These are phyloP conservation scores for Sinonovacula constricta DNA, from an alignment of 1,140 invertebrate genomes.

Conservation along the genomic window DNA sequence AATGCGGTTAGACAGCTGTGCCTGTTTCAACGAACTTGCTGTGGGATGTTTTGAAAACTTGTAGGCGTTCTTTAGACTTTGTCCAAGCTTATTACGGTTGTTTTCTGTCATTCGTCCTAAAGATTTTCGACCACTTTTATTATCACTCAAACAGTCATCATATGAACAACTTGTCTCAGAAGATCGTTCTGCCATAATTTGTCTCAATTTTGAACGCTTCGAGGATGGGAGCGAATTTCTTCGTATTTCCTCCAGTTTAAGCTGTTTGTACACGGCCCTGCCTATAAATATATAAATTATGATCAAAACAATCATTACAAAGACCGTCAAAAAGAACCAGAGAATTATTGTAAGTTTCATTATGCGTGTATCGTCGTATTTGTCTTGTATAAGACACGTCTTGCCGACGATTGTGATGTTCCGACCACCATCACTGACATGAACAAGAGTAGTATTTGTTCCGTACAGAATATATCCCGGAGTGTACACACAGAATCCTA, in stretches of 20 bases:
- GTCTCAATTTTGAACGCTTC: neutral
- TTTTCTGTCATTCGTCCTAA: constrained; percentile 31
- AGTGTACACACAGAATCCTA: constrained; percentile 24
- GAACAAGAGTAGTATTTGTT: constrained; percentile 16
- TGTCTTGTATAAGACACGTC: constrained; percentile 26
- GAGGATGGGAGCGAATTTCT: constrained; percentile 14
- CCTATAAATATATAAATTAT: constrained; percentile 22
- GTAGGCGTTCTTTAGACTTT: constrained; percentile 18
- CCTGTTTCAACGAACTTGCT: constrained; percentile 8
- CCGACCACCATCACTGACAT: neutral
- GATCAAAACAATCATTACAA: constrained; percentile 20
- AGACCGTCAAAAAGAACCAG: constrained; percentile 29
- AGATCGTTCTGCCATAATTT: constrained; percentile 1
- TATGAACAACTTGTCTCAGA: constrained; percentile 41
- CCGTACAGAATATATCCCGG: constrained; percentile 37
- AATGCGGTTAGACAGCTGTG: constrained; percentile 11
- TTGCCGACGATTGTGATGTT: neutral
- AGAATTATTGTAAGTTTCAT: neutral
- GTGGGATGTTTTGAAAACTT: constrained; percentile 27
- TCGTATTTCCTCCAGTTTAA: constrained; percentile 36
- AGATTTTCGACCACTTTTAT: neutral
- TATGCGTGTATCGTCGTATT: constrained; percentile 26
- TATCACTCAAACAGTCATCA: constrained; percentile 9
- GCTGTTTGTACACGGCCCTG: constrained; percentile 18
- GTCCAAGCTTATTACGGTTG: constrained; percentile 1